These are phyloP conservation scores for Eublepharis macularius DNA, from an alignment of 2,113 vertebrate species.

Conservation along the genomic window DNA sequence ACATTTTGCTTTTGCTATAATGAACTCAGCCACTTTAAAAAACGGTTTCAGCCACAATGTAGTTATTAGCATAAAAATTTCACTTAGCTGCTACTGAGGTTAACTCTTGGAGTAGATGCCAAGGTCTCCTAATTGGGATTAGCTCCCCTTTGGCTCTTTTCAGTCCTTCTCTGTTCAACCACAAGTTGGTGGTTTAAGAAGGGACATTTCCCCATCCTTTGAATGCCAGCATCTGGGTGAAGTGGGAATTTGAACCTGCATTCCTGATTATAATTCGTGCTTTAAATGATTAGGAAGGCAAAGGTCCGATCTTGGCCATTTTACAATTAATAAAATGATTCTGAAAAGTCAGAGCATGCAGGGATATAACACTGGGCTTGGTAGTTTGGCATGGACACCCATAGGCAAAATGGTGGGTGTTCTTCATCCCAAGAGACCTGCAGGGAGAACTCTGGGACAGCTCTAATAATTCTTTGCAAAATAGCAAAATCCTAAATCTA, in stretches of 20 bases:
- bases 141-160: not conserved
- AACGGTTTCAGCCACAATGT: not conserved
- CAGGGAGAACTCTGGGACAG: not conserved
- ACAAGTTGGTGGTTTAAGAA: not conserved
- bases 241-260: not conserved
- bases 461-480: not conserved
- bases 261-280: not conserved
- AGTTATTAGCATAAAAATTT: not conserved
- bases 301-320: not conserved
- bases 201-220: not conserved
- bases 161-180: not conserved
- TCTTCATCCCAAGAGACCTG: not conserved
- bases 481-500: not conserved
- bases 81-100: not conserved
- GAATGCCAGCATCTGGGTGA: not conserved
- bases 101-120: not conserved
- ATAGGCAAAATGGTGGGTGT: not conserved
- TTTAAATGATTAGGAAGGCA: not conserved
- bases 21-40: not conserved
- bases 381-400: not conserved
- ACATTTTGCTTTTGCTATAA: not conserved
- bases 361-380: not conserved
- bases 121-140: not conserved
- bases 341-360: not conserved
- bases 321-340: not conserved